Evolutionary conservation across 2,113 vertebrate genomes (phyloP), one percentile per base, ranked within the genome.

Genomic region (Sardina pilchardus): DNA sequence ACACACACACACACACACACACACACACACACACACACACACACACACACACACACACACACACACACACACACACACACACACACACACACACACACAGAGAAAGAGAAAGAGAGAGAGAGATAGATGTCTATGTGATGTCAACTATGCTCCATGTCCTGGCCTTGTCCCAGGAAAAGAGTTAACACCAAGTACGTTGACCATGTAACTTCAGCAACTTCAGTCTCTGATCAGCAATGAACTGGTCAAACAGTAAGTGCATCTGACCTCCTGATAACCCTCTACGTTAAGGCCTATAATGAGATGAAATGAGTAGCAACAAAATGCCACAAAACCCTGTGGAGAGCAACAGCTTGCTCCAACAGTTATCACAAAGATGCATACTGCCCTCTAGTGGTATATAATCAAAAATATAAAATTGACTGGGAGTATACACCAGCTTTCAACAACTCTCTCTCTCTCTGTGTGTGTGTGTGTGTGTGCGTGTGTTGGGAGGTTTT

Each of bases 21-120:
- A 71, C 67, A 75, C 67, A 71, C 67, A 75, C 67, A 75, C 67
- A 75, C 67, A 34, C 67, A 75, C 30, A 75, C 26, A 56, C 53
- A 56, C 53, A 17, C 53, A 56, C 10, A 56, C 53, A 56, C 53
- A 12, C 53, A 56, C 53, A 50, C 53, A 56, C 53, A 56, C 53
- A 4, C 8, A 12, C 53, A 56, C 53, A 50, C 48, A 50, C 48
- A 50, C 48, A 50, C 48, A 50, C 48, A 50, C 48, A 50, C 48
- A 50, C 48, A 50, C 2, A 50, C 2, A 50, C 2, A 50, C 2
- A 50, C 2, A 50, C 2, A 50, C 2, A 50, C 2, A 50, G 10
- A 50, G 10, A 50, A 1, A 50, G 16, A 56, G 16, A 56, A 2
- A 42, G 39, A 42, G 39, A 42, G 39, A 42, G 39, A 42, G 39